A percentile compares a stretch with the other conserved stretches of the same genome.
phyloP scores from a whole-genome alignment of 2,888 invertebrate species.

The Lasiommata megera region DNA sequence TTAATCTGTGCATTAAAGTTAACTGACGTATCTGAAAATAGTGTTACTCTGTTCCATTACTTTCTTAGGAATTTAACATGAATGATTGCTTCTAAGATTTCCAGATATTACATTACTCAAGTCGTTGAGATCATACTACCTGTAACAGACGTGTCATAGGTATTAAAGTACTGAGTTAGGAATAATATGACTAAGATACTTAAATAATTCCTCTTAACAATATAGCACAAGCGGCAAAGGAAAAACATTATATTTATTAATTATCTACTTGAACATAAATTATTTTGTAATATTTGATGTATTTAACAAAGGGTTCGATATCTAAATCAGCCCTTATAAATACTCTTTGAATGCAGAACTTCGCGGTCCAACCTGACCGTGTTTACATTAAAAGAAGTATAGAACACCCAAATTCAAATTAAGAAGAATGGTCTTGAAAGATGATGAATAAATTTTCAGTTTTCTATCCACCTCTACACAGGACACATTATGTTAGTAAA shows the following conservation, averaged over 20 bases:
- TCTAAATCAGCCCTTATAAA: too few species aligned
- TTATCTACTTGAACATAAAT: too few species aligned
- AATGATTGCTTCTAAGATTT: constrained; percentile 6
- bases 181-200: constrained; percentile 10
- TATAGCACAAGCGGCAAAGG: too few species aligned
- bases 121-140: constrained; percentile 20
- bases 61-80: constrained; percentile 1
- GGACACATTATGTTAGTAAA: constrained; percentile 12
- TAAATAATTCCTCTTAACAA: neutral
- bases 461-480: constrained; percentile 13
- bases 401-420: constrained; percentile 13
- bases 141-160: neutral
- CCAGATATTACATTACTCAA: constrained; percentile 10
- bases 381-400: constrained; percentile 15
- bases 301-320: too few species aligned
- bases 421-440: constrained; percentile 2
- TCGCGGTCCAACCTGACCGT: too few species aligned
- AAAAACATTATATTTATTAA: too few species aligned
- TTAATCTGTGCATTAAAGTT: too few species aligned
- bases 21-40: too few species aligned
- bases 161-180: too few species aligned
- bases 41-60: too few species aligned
- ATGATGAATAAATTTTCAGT: constrained; percentile 7
- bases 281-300: neutral
- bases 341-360: too few species aligned